Conservation (phyloP, 1,140 invertebrate genomes). For the Panagrolaimus sp. region DNA sequence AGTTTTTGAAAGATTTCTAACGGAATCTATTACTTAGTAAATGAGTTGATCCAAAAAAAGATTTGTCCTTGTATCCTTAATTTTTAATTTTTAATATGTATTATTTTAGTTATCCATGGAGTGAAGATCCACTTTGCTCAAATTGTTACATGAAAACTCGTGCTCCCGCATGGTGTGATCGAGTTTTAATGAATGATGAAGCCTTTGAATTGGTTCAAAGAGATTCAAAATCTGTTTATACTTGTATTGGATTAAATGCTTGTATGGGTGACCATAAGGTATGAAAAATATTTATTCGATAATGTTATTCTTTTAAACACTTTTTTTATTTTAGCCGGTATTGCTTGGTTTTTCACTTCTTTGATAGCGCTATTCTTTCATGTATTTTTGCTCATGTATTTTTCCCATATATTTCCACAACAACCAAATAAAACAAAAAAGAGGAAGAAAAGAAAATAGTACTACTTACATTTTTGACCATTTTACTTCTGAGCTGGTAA, state of each 20-base stretch:
- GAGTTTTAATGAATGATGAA: conserved; percentile 74
- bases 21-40: too few species aligned
- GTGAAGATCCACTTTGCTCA: conserved; percentile 76
- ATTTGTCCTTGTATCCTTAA: too few species aligned
- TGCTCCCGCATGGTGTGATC: conserved; percentile 93
- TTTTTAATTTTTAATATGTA: background rate
- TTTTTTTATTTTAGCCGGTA: conserved; percentile 11
- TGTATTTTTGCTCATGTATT: too few species aligned
- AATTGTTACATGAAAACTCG: conserved; percentile 85
- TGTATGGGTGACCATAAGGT: conserved; percentile 99
- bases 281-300: conserved; percentile 32
- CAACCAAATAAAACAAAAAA: too few species aligned
- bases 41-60: too few species aligned
- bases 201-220: conserved; percentile 59
- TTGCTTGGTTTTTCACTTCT: conserved; percentile 2
- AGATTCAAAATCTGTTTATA: conserved; percentile 59
- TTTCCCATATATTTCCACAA: too few species aligned
- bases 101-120: conserved; percentile 75
- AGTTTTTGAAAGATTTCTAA: too few species aligned
- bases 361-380: too few species aligned
- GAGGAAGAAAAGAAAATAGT: too few species aligned
- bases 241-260: conserved; percentile 74
- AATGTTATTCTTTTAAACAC: background rate
- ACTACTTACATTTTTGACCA: too few species aligned
- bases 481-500: too few species aligned